A percentile compares a stretch with the other conserved stretches of the same genome.
These are phyloP conservation scores for Polydesmus complanatus DNA, from an alignment of 2,888 invertebrate genomes.

Conservation along the genomic window DNA sequence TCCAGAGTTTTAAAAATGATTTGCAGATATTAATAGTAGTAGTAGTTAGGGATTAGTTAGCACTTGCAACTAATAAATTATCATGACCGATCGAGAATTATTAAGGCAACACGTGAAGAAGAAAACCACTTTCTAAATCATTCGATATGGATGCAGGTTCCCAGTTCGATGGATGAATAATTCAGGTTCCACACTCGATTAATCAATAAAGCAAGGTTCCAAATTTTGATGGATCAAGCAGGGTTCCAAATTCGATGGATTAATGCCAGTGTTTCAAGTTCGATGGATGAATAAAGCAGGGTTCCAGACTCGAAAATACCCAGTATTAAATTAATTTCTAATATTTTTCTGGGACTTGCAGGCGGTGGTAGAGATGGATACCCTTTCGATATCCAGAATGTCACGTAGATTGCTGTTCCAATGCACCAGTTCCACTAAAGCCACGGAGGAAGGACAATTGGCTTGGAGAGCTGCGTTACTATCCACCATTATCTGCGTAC, in stretches of 20 bases:
- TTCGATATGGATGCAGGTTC: neutral
- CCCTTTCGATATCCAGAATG: constrained; percentile 16
- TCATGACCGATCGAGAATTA: too few species aligned
- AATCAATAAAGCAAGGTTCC: too few species aligned
- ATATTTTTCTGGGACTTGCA: neutral
- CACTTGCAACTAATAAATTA: too few species aligned
- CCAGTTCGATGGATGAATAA: too few species aligned
- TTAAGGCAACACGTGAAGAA: neutral
- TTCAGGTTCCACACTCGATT: too few species aligned
- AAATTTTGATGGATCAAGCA: too few species aligned
- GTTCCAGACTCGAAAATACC: too few species aligned
- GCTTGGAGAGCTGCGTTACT: constrained; percentile 1
- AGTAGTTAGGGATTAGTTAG: too few species aligned
- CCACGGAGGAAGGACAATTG: neutral
- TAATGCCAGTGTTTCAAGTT: too few species aligned
- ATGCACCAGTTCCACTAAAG: constrained; percentile 12
- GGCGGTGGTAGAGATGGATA: constrained; percentile 5
- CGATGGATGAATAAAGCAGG: too few species aligned
- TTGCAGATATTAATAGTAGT: neutral
- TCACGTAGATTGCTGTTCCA: constrained; percentile 13
- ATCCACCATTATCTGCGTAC: constrained; percentile 13
- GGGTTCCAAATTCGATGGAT: too few species aligned
- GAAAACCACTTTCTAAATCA: neutral
- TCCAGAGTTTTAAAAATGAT: too few species aligned
- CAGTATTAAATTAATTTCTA: neutral